Conservation (phyloP, 2,797 vertebrate species). For the Sphenodon punctatus region DNA sequence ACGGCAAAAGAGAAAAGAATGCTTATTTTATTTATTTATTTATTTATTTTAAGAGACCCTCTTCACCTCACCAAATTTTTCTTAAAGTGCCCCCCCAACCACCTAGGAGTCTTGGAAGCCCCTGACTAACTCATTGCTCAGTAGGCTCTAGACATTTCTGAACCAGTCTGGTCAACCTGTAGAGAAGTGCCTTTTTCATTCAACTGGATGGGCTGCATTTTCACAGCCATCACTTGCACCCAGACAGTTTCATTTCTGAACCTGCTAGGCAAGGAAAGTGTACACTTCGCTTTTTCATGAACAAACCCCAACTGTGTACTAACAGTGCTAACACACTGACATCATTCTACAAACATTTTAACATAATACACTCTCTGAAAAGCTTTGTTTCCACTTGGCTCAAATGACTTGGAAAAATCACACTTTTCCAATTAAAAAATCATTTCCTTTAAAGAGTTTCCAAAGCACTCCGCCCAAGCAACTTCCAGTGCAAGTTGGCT, state of each 20-base stretch:
- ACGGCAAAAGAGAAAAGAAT: too few relatives aligned
- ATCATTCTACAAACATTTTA: constrained; percentile 61
- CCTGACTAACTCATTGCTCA: neutral
- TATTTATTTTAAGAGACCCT: neutral
- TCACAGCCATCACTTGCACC: neutral
- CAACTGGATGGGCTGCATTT: neutral
- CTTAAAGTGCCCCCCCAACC: neutral
- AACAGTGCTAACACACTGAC: constrained; percentile 47
- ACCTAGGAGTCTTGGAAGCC: neutral
- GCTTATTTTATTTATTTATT: too few relatives aligned
- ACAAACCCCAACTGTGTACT: constrained; percentile 47
- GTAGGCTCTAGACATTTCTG: neutral
- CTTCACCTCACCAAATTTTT: neutral
- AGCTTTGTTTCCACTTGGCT: constrained; percentile 58
- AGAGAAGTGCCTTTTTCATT: neutral
- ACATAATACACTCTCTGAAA: constrained; percentile 47
- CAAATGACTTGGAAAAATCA: constrained; percentile 59
- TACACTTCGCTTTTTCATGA: constrained; percentile 29
- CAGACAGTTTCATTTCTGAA: constrained; percentile 10
- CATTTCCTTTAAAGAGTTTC: constrained; percentile 43
- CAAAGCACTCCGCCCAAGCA: constrained; percentile 19
- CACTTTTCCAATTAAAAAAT: constrained; percentile 61
- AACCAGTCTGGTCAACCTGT: neutral
- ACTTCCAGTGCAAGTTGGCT: constrained; percentile 11
- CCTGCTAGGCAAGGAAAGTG: neutral